Evolutionary conservation across 2,113 vertebrate species (phyloP), one percentile per base, ranked within the genome.

Genomic region (Apteryx mantelli): DNA sequence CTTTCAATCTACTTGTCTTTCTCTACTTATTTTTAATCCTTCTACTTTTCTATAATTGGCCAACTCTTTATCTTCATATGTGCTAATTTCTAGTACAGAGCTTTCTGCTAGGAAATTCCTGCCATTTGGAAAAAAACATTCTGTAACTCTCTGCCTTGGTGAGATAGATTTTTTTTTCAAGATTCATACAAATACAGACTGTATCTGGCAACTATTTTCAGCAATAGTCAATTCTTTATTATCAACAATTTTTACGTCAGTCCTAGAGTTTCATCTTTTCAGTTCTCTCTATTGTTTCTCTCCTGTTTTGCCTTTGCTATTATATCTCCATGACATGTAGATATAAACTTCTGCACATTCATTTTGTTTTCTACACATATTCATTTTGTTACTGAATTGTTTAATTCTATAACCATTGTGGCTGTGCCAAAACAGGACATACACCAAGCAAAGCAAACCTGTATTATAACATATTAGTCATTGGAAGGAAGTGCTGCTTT

Each of bases 1-100:
- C 65, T 70, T 84, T 52, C 42, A 64, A 86, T 38, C 15, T 34
- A 19, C 26, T 82, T 74, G 15, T 74, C 60, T 90, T 82, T 78
- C 50, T 93, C 40, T 76, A 28, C 38, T 87, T 34, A 73, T 82
- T 92, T 91, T 86, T 86, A 91, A 71, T 90, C 20, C 68, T 89
- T 76, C 42, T 53, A 56, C n/a, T 89, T 85, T 36, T 66, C 15
- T 77, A 1, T 42, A 83, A 83, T 18, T 69, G 76, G 46, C 36
- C 56, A 89, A 6, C 20, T 76, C 26, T 82, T 25, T 53, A 50
- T 85, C 61, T 87, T 85, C 65, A 69, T 0, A 0, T 76, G 7
- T n/a, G 82, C 84, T 84, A 46, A 40, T 8, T 44, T 55, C 46
- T 61, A 53, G 26, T 28, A 46, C 26, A 48, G 14, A 77, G 30